Base-by-base conservation (phyloP, 2,888 invertebrate genomes). In the Drosophila birchii region DNA sequence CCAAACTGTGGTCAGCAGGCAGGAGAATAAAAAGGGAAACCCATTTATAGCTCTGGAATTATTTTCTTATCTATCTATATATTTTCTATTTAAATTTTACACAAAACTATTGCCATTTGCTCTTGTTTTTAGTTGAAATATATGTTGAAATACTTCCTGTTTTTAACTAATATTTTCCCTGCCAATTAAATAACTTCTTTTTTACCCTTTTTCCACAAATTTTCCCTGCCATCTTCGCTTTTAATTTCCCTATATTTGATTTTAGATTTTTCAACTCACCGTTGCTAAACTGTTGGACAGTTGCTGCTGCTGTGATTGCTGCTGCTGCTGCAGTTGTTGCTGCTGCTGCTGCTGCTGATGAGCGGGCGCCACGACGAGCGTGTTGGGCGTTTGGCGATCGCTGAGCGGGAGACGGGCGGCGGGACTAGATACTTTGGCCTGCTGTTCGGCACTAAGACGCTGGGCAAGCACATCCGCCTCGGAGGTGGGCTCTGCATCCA, bases 331-430 rank as follows among this genome's bases (percentile, higher is more conserved):
- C 41, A 23, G 68, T 43, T n/a, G n/a, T 12, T 41, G 79, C n/a
- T 61, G 73, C 38, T 59, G 78, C 36, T 36, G 79, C 49, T n/a
- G 61, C 16, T 45, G 64, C 44, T 43, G 76, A 55, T 82, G 64
- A 55, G 85, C 78, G 59, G 90, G 90, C 85, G 73, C 54, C 69
- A 75, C 94, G 92, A 96, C 94, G 92, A 96, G 95, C 87, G 96
- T 96, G 93, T 97, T 97, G 79, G 96, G 95, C 79, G 94, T 95
- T 49, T 96, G 94, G 73, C 96, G 94, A 70, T 95, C 94, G 63
- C 95, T 96, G 73, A 97, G 94, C 61, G 97, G 97, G 92, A 96
- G 96, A 88, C 97, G 94, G 44, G 78, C 73, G 43, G 87, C 83
- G 79, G 88, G 90, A 91, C 89, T 91, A 91, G 84, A 91, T 74